phyloP scores from a whole-genome alignment of 2,797 vertebrate species.

The Pipistrellus kuhlii region DNA sequence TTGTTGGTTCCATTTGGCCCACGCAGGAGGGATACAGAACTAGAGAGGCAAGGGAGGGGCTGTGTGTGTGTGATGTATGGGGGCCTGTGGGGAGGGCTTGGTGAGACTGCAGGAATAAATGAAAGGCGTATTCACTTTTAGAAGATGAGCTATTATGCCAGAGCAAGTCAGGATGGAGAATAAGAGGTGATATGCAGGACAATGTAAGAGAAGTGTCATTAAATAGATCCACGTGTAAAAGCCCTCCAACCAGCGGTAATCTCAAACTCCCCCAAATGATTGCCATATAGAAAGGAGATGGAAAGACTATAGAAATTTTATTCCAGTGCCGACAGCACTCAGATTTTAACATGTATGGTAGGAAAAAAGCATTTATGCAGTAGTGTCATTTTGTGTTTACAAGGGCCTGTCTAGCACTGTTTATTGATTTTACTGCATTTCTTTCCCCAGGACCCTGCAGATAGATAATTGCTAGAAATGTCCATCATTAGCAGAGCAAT shows the following conservation, averaged over 20 bases:
- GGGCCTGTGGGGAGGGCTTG: conserved; percentile 41
- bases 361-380: conserved; percentile 76
- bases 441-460: conserved; percentile 75
- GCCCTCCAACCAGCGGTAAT: conserved; percentile 67
- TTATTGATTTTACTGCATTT: conserved; percentile 81
- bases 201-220: conserved; percentile 69
- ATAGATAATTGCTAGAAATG: conserved; percentile 79
- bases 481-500: conserved; percentile 75
- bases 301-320: conserved; percentile 74
- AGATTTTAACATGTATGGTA: conserved; percentile 75
- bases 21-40: conserved; percentile 60
- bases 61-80: not conserved
- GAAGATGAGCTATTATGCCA: conserved; percentile 59
- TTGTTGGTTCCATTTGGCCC: conserved; percentile 77
- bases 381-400: conserved; percentile 80
- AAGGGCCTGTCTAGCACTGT: conserved; percentile 77
- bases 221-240: conserved; percentile 68
- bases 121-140: conserved; percentile 71
- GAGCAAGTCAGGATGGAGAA: conserved; percentile 58
- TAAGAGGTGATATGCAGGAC: conserved; percentile 71
- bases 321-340: conserved; percentile 71
- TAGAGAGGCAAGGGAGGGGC: conserved; percentile 46
- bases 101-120: conserved; percentile 69
- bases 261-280: conserved; percentile 56
- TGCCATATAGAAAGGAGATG: conserved; percentile 62